Conservation (phyloP, 2,888 invertebrate species). For the Cylindroiulus punctatus region DNA sequence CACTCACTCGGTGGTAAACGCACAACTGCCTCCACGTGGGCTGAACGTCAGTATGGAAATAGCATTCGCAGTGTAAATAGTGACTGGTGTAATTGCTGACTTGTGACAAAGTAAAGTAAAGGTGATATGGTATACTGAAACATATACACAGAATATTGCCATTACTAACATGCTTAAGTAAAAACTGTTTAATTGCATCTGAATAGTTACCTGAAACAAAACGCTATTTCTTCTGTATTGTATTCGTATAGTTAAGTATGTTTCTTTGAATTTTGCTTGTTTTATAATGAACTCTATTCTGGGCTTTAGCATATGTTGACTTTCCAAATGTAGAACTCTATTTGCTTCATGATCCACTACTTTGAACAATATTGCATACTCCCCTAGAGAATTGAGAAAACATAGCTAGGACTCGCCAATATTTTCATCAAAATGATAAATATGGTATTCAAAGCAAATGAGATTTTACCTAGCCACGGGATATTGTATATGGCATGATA, state of each 20-base stretch:
- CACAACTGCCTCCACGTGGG: slow-evolving; percentile 51
- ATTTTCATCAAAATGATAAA: neutral
- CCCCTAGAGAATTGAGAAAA: slow-evolving; percentile 28
- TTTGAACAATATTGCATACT: slow-evolving; percentile 36
- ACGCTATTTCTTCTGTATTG: slow-evolving; percentile 50
- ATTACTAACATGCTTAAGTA: neutral
- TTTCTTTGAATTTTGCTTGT: slow-evolving; percentile 44
- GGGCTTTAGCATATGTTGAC: slow-evolving; percentile 22
- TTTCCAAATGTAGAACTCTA: neutral
- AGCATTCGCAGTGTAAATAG: slow-evolving; percentile 45
- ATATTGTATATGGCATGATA: slow-evolving; percentile 44
- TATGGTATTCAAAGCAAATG: neutral
- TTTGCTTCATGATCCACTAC: slow-evolving; percentile 40
- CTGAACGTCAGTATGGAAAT: slow-evolving; percentile 52
- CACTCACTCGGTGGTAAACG: slow-evolving; percentile 48
- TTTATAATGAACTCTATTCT: slow-evolving; percentile 45
- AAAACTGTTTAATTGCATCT: neutral
- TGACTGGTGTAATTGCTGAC: slow-evolving; percentile 48
- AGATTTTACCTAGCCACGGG: slow-evolving; percentile 30
- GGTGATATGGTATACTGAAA: slow-evolving; percentile 50
- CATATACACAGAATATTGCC: neutral
- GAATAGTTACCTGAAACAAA: slow-evolving; percentile 44
- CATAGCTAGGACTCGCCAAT: neutral
- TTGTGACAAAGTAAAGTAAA: slow-evolving; percentile 48
- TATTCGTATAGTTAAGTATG: slow-evolving; percentile 40